Base-by-base conservation (phyloP, 2,888 invertebrate genomes). In the Ptilodon capucinus region DNA sequence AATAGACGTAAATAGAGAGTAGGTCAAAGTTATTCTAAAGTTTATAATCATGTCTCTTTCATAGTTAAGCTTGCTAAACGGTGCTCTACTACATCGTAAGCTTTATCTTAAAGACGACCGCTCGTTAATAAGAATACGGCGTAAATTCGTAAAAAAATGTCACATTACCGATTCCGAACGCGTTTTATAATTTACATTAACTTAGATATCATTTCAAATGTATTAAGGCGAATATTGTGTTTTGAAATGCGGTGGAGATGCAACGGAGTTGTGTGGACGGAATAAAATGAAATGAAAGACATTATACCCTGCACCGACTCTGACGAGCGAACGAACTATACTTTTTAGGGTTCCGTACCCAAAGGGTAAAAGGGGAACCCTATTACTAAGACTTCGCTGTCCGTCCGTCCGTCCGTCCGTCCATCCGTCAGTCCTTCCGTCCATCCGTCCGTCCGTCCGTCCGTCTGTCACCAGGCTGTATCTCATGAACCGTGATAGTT, bases 161-260 rank as follows among this genome's bases (percentile, higher is more conserved):
- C 68, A 66, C 75, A 73, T 76, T 74, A 74, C 70, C 56, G 50
- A 78, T 89, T 86, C 86, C 61, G 63, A 64, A 55, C 82, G 78
- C 83, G 85, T 87, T 75, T 81, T 75, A 78, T 62, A 79, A 86
- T 88, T 85, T 86, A 84, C 89, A 87, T 86, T 86, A 86, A 84
- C 84, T 84, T 76, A 69, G 66, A 63, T 74, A 78, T 78, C 80
- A 79, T 89, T 85, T 72, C 70, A 84, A 81, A 85, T 79, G 80
- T 86, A 84, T 86, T 86, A 86, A 77, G 80, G 79, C 74, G 50
- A 79, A 81, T 83, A 84, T 80, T 77, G 77, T 79, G 75, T 76
- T 80, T 76, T 81, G 76, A 80, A 84, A 84, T 84, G 76, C 79
- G 71, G 76, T 58, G 60, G 63, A 60, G 69, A 73, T 79, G 78